Conservation (phyloP, 2,888 invertebrate genomes). For the Acleris laterana region DNA sequence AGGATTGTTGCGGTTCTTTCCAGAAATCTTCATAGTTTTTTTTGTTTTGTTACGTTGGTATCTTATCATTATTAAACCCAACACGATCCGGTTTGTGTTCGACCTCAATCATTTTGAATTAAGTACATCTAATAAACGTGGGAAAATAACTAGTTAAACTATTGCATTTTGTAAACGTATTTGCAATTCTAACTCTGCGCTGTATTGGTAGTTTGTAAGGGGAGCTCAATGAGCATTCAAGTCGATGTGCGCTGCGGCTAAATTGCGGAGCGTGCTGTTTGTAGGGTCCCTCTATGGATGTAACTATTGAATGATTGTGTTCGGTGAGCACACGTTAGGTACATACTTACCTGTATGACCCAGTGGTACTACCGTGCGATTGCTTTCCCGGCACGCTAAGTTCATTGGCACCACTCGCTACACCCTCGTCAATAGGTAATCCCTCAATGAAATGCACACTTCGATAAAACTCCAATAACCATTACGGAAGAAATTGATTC, state of each 20-base stretch:
- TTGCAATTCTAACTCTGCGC: constrained; percentile 62
- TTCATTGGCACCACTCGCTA: constrained; percentile 72
- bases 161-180: constrained; percentile 54
- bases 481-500: constrained; percentile 24
- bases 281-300: constrained; percentile 50
- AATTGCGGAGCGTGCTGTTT: constrained; percentile 55
- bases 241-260: constrained; percentile 56
- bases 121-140: constrained; percentile 58
- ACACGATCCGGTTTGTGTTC: constrained; percentile 36
- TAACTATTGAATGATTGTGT: constrained; percentile 55
- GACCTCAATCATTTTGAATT: constrained; percentile 40
- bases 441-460: constrained; percentile 64
- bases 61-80: constrained; percentile 22
- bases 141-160: constrained; percentile 57
- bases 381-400: constrained; percentile 75
- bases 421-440: constrained; percentile 52
- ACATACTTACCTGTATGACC: constrained; percentile 58
- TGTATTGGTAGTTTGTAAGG: constrained; percentile 56
- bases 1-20: not conserved
- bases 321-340: constrained; percentile 59
- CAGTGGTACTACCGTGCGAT: constrained; percentile 68
- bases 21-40: not conserved
- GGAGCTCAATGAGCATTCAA: constrained; percentile 57
- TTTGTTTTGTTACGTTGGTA: not conserved
- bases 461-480: constrained; percentile 57